Evolutionary conservation across 2,888 invertebrate genomes (phyloP).

Genomic region (Coecobrya sp.): DNA sequence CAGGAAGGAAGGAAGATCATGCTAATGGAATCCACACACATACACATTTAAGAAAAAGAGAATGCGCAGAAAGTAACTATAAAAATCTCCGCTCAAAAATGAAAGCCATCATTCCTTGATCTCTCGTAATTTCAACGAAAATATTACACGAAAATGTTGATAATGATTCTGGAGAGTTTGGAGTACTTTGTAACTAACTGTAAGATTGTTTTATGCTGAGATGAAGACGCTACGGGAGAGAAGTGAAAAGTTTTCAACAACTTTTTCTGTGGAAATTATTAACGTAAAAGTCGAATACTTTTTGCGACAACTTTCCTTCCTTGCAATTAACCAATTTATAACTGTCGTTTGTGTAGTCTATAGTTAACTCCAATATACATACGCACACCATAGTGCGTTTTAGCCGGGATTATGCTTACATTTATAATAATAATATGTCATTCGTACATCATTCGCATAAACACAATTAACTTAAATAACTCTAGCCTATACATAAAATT

Average conservation of each 20-base stretch:
- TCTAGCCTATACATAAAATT: too few relatives aligned
- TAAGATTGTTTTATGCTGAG: too few relatives aligned
- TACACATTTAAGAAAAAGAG: background rate
- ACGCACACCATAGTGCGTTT: too few relatives aligned
- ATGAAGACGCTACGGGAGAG: background rate
- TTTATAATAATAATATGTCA: too few relatives aligned
- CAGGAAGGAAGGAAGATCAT: background rate
- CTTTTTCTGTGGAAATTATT: constrained; percentile 35
- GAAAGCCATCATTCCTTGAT: background rate
- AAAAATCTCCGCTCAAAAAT: background rate
- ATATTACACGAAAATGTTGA: background rate
- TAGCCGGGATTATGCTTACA: too few relatives aligned
- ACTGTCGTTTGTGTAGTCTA: constrained; percentile 26
- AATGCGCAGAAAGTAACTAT: background rate
- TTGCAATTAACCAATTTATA: constrained; percentile 60
- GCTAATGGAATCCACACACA: background rate
- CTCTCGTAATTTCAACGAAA: background rate
- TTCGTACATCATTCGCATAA: too few relatives aligned
- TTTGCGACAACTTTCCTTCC: constrained; percentile 66
- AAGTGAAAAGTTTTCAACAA: constrained; percentile 57
- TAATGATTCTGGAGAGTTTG: background rate
- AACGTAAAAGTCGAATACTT: constrained; percentile 42
- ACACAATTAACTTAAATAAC: too few relatives aligned
- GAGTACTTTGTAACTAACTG: background rate
- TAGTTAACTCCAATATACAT: constrained; percentile 41